Percentiles rank a stretch among this genome's conserved stretches.
phyloP scores from a whole-genome alignment of 2,888 invertebrate genomes.

The Formica aserva region DNA sequence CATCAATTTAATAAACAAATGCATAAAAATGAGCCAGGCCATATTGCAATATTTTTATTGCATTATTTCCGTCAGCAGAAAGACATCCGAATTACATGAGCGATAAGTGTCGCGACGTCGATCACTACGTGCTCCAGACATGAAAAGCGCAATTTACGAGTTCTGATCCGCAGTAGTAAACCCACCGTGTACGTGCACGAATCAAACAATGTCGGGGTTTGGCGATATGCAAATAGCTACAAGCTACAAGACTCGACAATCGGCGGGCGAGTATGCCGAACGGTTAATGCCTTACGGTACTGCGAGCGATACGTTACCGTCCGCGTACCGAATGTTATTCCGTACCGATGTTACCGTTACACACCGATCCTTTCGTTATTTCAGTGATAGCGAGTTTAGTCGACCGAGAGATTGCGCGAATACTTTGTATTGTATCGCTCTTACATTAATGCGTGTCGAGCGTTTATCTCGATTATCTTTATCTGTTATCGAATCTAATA shows the following conservation, averaged over 20 bases:
- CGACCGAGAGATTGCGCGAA: slow-evolving; percentile 18
- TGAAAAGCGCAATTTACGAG: slow-evolving; percentile 49
- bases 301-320: slow-evolving; percentile 41
- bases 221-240: slow-evolving; percentile 70
- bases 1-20: background rate
- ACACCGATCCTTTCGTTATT: slow-evolving; percentile 26
- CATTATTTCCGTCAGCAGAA: background rate
- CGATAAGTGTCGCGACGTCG: slow-evolving; percentile 42
- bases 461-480: slow-evolving; percentile 17
- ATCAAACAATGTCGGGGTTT: slow-evolving; percentile 59
- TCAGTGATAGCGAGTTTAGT: slow-evolving; percentile 4
- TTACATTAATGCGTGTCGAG: background rate
- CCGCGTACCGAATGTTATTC: slow-evolving; percentile 41
- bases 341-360: slow-evolving; percentile 28
- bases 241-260: slow-evolving; percentile 53
- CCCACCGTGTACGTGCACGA: background rate
- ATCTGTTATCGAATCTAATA: background rate
- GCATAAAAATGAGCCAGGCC: background rate
- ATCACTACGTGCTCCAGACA: background rate
- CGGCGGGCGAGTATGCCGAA: slow-evolving; percentile 51
- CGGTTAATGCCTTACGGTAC: slow-evolving; percentile 53
- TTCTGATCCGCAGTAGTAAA: slow-evolving; percentile 33
- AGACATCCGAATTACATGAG: background rate
- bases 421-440: background rate
- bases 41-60: no score